A percentile compares a stretch with the other conserved stretches of the same genome.
Evolutionary conservation across 2,888 invertebrate genomes (phyloP).

Genomic region (Bibio marci): DNA sequence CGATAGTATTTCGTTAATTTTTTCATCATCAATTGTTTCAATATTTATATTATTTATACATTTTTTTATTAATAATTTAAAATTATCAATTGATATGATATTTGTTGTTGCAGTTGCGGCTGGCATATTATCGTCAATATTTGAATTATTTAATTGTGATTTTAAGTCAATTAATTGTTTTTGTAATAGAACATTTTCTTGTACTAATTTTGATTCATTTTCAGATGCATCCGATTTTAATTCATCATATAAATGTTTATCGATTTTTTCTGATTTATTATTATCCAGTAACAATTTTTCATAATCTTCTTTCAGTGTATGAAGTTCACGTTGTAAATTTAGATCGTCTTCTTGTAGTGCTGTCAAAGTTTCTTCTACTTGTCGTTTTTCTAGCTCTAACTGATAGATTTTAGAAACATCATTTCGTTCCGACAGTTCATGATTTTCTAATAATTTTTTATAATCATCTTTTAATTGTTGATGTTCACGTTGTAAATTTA

Average conservation of each 20-base stretch:
- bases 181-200: slow-evolving; percentile 14
- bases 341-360: slow-evolving; percentile 3
- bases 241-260: slow-evolving; percentile 11
- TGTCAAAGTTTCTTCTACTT: not conserved
- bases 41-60: not conserved
- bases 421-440: too few species aligned
- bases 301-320: not conserved
- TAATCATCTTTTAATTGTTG: slow-evolving; percentile 4
- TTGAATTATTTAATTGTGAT: slow-evolving; percentile 12
- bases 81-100: not conserved
- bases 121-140: not conserved
- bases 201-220: slow-evolving; percentile 13
- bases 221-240: slow-evolving; percentile 14
- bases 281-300: not conserved
- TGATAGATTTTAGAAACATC: not conserved
- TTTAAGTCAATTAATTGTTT: slow-evolving; percentile 25
- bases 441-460: not conserved
- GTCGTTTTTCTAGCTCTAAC: slow-evolving; percentile 1
- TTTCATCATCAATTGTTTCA: too few species aligned
- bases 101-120: not conserved
- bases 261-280: not conserved
- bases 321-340: slow-evolving; percentile 9
- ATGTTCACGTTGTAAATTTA: slow-evolving; percentile 8
- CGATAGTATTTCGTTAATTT: too few species aligned
- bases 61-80: not conserved